These are phyloP conservation scores for Thamnaconus septentrionalis DNA, from an alignment of 2,113 vertebrate species.

Conservation along the genomic window DNA sequence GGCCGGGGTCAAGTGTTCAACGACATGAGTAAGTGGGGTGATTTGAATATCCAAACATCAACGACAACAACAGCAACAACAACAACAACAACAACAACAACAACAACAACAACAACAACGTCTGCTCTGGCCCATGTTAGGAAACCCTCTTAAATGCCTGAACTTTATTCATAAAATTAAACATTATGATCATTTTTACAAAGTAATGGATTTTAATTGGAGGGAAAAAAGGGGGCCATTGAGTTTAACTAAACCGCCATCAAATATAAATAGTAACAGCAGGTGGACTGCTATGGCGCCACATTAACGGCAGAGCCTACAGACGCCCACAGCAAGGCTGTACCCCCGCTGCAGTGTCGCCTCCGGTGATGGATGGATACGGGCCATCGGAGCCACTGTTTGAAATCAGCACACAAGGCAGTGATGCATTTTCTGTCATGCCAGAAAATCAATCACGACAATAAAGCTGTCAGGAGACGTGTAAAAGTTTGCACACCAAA, in stretches of 20 bases:
- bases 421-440: background rate
- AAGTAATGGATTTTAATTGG: slow-evolving; percentile 1
- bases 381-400: slow-evolving; percentile 8
- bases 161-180: background rate
- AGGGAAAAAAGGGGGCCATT: slow-evolving; percentile 6
- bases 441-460: slow-evolving; percentile 3
- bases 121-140: too few species aligned
- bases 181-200: slow-evolving; percentile 1
- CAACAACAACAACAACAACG: slow-evolving; percentile 12
- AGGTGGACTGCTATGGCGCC: slow-evolving; percentile 37
- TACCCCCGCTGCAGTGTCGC: too few species aligned
- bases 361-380: slow-evolving; percentile 20
- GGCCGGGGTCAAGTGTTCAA: slow-evolving; percentile 50
- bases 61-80: slow-evolving; percentile 33
- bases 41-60: slow-evolving; percentile 51
- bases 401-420: slow-evolving; percentile 17
- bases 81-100: slow-evolving; percentile 15
- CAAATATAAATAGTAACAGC: slow-evolving; percentile 57
- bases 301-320: slow-evolving; percentile 40
- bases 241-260: slow-evolving; percentile 38
- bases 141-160: slow-evolving; percentile 1
- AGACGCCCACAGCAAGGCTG: slow-evolving; percentile 33
- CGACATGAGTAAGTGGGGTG: slow-evolving; percentile 37
- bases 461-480: slow-evolving; percentile 12
- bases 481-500: slow-evolving; percentile 10